Evolutionary conservation across 2,888 invertebrate genomes (phyloP), one percentile per base, ranked within the genome.

Genomic region (Tetragonisca angustula): DNA sequence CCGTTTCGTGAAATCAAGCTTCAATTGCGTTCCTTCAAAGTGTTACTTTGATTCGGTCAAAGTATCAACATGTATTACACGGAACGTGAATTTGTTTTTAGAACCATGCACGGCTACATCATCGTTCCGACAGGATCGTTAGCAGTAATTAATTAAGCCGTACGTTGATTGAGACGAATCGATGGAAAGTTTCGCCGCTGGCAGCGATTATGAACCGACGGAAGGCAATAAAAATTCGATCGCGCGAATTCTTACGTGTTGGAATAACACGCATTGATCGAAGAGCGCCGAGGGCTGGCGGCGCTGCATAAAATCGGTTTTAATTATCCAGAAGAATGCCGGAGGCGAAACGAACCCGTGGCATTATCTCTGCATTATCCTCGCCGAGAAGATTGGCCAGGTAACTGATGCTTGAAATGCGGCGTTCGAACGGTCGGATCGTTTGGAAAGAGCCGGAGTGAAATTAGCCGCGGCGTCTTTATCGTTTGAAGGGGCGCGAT

Each of bases 381-480:
- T 0, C 32, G n/a, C 2, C 2, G n/a, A 27, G 36, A 24, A 15
- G 50, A 50, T 69, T 13, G 19, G 17, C n/a, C n/a, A 24, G 27
- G 67, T 75, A 83, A 74, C 64, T 76, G 79, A 64, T 76, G 72
- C 69, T 36, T 54, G 49, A 59, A 72, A 67, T 24, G 64, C 27
- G 13, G 21, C 24, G n/a, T n/a, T 56, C 68, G 61, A 36, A 52
- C 27, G 36, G 54, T 50, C 13, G 54, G 54, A 78, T 62, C 68
- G 19, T 56, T 64, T 56, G 36, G 17, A 50, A 50, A 9, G 49
- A 54, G 52, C 74, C 59, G 52, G 52, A 43, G 61, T 62, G 74
- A 72, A 74, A 79, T 83, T 67, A 73, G 74, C 50, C 52, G 43
- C 73, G 85, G 32, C 75, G 82, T 81, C 81, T 86, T 85, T 85